phyloP scores from a whole-genome alignment of 2,113 vertebrate genomes.

The Siniperca knerii region DNA sequence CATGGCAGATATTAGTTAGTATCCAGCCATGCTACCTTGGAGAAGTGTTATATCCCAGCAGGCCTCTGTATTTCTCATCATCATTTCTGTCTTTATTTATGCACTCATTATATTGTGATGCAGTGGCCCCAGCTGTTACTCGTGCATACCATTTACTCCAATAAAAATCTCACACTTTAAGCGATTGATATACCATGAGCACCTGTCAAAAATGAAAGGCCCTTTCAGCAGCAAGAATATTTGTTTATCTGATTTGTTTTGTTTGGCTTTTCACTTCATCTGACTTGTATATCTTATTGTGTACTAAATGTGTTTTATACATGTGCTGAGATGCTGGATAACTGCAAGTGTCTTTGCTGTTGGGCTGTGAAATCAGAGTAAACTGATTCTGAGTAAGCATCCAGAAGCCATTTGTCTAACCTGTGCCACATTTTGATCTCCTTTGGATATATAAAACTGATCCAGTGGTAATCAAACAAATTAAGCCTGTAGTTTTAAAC shows the following conservation, averaged over 20 bases:
- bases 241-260: slow-evolving; percentile 49
- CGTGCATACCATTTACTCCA: slow-evolving; percentile 65
- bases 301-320: slow-evolving; percentile 24
- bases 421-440: slow-evolving; percentile 14
- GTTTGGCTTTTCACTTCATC: slow-evolving; percentile 30
- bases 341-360: slow-evolving; percentile 7
- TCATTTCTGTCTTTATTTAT: slow-evolving; percentile 61
- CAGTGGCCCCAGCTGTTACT: slow-evolving; percentile 73
- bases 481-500: slow-evolving; percentile 11
- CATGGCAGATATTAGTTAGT: slow-evolving; percentile 20
- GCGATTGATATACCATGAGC: slow-evolving; percentile 50
- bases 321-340: slow-evolving; percentile 17
- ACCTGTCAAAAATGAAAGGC: slow-evolving; percentile 56
- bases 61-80: slow-evolving; percentile 53
- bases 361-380: not conserved
- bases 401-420: slow-evolving; percentile 10
- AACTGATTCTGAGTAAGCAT: not conserved
- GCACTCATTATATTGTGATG: slow-evolving; percentile 65
- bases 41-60: slow-evolving; percentile 50
- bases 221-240: slow-evolving; percentile 42
- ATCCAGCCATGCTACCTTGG: slow-evolving; percentile 41
- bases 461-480: slow-evolving; percentile 7
- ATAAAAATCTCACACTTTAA: slow-evolving; percentile 65
- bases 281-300: slow-evolving; percentile 36
- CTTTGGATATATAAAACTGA: not conserved